Percentiles rank a stretch among this genome's conserved stretches.
These are phyloP conservation scores for Cyprinodon diabolis DNA, from an alignment of 2,797 vertebrate genomes.

Conservation along the genomic window DNA sequence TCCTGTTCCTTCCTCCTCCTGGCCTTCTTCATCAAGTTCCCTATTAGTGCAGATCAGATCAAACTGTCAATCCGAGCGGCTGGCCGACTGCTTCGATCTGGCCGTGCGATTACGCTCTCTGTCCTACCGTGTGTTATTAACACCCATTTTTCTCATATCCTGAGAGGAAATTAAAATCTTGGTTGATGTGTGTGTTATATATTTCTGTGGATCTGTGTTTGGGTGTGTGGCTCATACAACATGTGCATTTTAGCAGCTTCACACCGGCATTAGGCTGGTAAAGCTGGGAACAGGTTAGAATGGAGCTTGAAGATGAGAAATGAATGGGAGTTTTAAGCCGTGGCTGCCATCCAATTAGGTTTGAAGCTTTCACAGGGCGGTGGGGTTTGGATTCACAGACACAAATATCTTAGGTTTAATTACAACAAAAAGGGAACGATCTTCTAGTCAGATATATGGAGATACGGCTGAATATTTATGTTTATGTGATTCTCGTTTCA, in stretches of 20 bases:
- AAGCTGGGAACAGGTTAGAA: background rate
- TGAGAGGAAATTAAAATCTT: constrained; percentile 80
- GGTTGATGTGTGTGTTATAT: constrained; percentile 18
- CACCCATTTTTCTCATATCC: constrained; percentile 77
- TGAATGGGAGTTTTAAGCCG: background rate
- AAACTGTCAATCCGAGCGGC: constrained; percentile 59
- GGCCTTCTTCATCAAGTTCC: constrained; percentile 61
- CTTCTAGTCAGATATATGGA: background rate
- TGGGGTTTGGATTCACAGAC: background rate
- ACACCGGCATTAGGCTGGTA: background rate
- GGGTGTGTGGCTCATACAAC: constrained; percentile 18
- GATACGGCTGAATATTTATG: background rate
- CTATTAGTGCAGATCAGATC: constrained; percentile 69
- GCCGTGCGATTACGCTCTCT: constrained; percentile 43
- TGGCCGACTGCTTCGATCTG: constrained; percentile 44
- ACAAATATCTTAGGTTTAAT: background rate
- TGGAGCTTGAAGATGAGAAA: background rate
- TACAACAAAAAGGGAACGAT: background rate
- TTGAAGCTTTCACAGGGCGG: background rate
- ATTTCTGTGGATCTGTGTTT: constrained; percentile 17
- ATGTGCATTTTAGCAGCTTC: constrained; percentile 34
- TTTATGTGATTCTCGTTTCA: background rate
- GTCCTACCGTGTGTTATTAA: constrained; percentile 73
- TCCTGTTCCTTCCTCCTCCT: constrained; percentile 9
- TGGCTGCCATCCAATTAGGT: background rate